Percentiles rank a stretch among this genome's conserved stretches.
phyloP scores from a whole-genome alignment of 2,797 vertebrate genomes.

The Menidia menidia region DNA sequence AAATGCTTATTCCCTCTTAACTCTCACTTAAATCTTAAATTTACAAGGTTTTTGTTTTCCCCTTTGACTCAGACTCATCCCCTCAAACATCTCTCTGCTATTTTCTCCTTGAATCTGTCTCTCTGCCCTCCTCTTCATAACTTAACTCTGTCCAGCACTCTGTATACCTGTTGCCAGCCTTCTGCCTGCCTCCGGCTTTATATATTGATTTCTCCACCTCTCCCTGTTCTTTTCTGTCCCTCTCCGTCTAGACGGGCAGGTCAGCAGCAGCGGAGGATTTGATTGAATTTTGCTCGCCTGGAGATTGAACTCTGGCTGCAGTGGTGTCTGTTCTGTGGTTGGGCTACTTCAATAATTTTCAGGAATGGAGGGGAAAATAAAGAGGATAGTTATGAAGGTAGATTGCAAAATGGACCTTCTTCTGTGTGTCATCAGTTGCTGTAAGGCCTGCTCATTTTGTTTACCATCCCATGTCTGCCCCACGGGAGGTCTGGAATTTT shows the following conservation, averaged over 20 bases:
- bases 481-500: conserved; percentile 53
- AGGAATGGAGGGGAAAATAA: background rate
- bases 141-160: conserved; percentile 23
- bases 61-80: conserved; percentile 35
- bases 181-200: conserved; percentile 26
- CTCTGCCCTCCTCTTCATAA: background rate
- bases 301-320: conserved; percentile 7
- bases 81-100: conserved; percentile 1
- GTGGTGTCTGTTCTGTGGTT: conserved; percentile 16
- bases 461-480: conserved; percentile 38
- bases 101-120: background rate
- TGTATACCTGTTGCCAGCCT: conserved; percentile 50
- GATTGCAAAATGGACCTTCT: conserved; percentile 14
- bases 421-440: conserved; percentile 15
- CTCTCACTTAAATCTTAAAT: conserved; percentile 34
- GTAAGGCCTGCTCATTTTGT: conserved; percentile 47
- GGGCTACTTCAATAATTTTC: conserved; percentile 8
- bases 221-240: conserved; percentile 11
- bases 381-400: background rate
- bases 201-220: conserved; percentile 14
- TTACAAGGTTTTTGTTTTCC: conserved; percentile 30
- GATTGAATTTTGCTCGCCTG: conserved; percentile 49
- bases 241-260: conserved; percentile 50
- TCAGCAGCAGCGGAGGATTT: conserved; percentile 21
- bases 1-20: conserved; percentile 2